phyloP scores from a whole-genome alignment of 1,140 invertebrate genomes.

The Ridgeia piscesae region DNA sequence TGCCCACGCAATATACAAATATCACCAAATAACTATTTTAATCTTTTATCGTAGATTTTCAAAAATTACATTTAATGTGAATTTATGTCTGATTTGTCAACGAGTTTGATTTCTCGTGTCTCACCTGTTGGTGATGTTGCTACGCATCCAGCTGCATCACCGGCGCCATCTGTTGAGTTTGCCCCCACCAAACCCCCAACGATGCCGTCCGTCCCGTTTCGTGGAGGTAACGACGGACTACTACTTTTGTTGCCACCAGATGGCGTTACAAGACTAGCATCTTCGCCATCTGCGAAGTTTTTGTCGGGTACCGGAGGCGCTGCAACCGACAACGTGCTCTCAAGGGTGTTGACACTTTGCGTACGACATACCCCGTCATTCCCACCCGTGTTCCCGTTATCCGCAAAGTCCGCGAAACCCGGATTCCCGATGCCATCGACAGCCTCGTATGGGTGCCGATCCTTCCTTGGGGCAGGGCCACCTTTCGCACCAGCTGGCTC shows the following conservation, averaged over 20 bases:
- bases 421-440: neutral
- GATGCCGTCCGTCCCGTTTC: neutral
- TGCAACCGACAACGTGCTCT: neutral
- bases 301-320: neutral
- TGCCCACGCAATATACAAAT: too few species aligned
- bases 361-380: neutral
- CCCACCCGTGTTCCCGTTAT: neutral
- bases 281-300: neutral
- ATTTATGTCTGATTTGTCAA: too few species aligned
- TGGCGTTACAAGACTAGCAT: neutral
- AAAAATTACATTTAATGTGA: too few species aligned
- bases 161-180: neutral
- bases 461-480: neutral
- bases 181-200: neutral
- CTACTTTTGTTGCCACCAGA: neutral
- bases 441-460: neutral
- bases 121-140: neutral
- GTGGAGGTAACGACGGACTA: neutral
- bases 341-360: neutral
- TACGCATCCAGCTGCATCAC: neutral
- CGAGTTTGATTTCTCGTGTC: too few species aligned
- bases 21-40: too few species aligned
- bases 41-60: too few species aligned
- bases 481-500: neutral
- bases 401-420: neutral